Base-by-base conservation (phyloP, 2,797 vertebrate species). In the Coregonus ussuriensis region DNA sequence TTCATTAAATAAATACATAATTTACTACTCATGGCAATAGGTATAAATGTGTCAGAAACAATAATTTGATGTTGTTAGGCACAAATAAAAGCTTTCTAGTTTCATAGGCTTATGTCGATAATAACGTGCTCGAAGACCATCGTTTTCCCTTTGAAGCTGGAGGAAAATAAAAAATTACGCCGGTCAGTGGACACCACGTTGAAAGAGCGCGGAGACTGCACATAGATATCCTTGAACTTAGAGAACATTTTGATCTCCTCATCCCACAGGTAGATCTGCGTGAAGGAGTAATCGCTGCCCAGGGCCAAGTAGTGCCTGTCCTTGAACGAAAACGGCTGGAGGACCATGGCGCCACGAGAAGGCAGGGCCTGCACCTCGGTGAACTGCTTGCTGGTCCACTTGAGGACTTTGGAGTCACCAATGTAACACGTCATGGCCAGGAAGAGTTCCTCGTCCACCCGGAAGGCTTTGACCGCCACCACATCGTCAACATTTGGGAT, bases 281-380 rank as follows among this genome's bases (percentile, higher is more conserved):
- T 98, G 91, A 99, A 99, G 0, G 97, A 97, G 70, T 97, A 99
- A 92, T 99, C 98, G 15, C 98, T 99, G 83, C 98, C 98, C 75
- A 99, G 91, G 71, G 97, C 96, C 35, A 99, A 92, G 89, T 98
- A 99, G 83, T 96, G 93, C 80, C 95, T 95, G 72, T 95, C 95
- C 81, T 94, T 93, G 79, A 99, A 97, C 72, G 89, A 93, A 83
- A 99, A 98, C 21, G 98, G 98, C 83, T 99, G 98, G 35, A 99
- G 89, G 0, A 96, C 94, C 96, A 99, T 99, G 1, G 98, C 96
- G 1, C 98, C 98, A 72, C 98, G 95, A 52, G 98, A 99, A 0
- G 98, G 98, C 54, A 99, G 93, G n/a, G 96, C 95, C 88, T 98
- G 97, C 21, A 99, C 89, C 84, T 99, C 98, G 37, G 93, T 92